Evolutionary conservation across 2,113 vertebrate genomes (phyloP).

Genomic region (Pandion haliaetus): DNA sequence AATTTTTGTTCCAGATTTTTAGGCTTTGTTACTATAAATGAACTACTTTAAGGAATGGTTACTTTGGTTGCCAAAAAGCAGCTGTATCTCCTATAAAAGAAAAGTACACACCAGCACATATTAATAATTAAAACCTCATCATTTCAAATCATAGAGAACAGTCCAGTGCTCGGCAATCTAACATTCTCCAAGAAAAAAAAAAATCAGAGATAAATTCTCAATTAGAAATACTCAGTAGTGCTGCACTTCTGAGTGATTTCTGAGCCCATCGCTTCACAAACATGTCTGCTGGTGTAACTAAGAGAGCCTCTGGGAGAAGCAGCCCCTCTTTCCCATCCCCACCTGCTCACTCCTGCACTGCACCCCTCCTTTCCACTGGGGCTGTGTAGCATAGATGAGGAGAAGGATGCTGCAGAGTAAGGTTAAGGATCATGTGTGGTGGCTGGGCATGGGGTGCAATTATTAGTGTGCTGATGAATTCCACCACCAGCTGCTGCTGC

Average conservation of each 20-base stretch:
- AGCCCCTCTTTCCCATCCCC: not conserved
- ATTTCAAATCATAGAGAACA: not conserved
- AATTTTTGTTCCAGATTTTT: not conserved
- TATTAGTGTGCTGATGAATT: not conserved
- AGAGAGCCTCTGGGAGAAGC: not conserved
- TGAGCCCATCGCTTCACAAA: not conserved
- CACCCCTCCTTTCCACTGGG: rapidly evolving
- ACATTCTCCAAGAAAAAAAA: not conserved
- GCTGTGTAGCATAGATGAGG: rapidly evolving
- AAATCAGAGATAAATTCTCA: not conserved
- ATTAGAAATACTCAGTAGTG: not conserved
- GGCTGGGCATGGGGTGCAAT: not conserved
- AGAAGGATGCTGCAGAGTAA: not conserved
- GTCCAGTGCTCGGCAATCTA: not conserved
- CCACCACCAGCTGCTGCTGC: not conserved
- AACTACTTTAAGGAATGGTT: not conserved
- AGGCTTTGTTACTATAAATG: not conserved
- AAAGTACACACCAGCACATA: not conserved
- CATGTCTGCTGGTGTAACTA: not conserved
- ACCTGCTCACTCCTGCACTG: not conserved
- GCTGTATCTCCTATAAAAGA: not conserved
- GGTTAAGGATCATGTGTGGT: not conserved
- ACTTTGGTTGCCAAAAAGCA: not conserved
- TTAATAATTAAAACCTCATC: not conserved
- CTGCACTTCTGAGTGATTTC: not conserved